Conservation (phyloP, 2,797 vertebrate genomes). For the Thunnus albacares region DNA sequence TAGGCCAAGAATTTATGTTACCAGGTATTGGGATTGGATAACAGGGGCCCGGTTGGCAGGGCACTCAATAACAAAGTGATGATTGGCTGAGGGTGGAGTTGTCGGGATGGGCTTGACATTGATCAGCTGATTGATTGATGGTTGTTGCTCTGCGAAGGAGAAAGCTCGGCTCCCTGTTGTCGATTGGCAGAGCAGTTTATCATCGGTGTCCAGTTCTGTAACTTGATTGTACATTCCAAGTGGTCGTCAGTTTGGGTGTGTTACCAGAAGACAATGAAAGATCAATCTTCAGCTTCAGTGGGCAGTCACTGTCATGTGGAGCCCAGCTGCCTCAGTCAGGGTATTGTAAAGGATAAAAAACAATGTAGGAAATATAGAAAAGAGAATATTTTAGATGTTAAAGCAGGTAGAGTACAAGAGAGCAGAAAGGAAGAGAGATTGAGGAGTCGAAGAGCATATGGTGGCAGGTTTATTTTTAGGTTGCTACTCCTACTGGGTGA, state of each 20-base stretch:
- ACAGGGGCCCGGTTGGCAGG: background rate
- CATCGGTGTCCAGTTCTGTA: conserved; percentile 46
- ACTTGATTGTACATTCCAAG: conserved; percentile 39
- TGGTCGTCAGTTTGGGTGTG: conserved; percentile 22
- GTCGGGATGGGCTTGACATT: conserved; percentile 22
- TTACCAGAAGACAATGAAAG: conserved; percentile 32
- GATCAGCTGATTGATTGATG: conserved; percentile 63
- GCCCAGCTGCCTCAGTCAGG: conserved; percentile 7
- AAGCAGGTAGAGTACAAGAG: conserved; percentile 17
- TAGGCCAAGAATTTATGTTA: conserved; percentile 48
- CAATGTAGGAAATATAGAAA: background rate
- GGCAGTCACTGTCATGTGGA: conserved; percentile 21
- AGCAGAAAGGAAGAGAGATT: conserved; percentile 36
- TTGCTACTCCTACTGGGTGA: conserved; percentile 70
- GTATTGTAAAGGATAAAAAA: background rate
- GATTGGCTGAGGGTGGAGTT: conserved; percentile 33
- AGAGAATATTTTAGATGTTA: conserved; percentile 8
- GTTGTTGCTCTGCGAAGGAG: conserved; percentile 19
- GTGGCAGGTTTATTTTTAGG: conserved; percentile 81
- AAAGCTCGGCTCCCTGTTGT: conserved; percentile 33
- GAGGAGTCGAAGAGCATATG: conserved; percentile 69
- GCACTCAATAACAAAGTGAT: conserved; percentile 40
- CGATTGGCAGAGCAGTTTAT: conserved; percentile 54
- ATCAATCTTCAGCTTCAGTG: conserved; percentile 36
- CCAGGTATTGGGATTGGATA: conserved; percentile 39